A percentile compares a stretch with the other conserved stretches of the same genome.
Evolutionary conservation across 2,888 invertebrate species (phyloP).

Genomic region (Nephrotoma appendiculata): DNA sequence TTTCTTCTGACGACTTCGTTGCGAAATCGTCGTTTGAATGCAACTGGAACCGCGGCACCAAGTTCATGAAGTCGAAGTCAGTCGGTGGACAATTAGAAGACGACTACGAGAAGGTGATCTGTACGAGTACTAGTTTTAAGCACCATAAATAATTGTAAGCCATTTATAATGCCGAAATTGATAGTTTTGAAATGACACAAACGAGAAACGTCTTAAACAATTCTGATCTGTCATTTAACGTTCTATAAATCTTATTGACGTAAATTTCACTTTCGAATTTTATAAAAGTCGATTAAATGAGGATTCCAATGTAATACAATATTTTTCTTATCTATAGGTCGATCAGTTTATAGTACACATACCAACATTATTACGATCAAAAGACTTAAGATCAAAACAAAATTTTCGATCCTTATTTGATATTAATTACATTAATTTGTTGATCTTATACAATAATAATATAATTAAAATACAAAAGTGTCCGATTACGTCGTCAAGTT

Average conservation of each 20-base stretch:
- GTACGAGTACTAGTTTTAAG: too few species aligned
- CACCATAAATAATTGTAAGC: too few species aligned
- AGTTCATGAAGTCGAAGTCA: too few species aligned
- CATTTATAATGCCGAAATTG: not conserved
- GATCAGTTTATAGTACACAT: not conserved
- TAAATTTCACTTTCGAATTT: not conserved
- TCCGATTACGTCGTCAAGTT: not conserved
- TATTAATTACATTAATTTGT: not conserved
- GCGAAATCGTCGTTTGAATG: too few species aligned
- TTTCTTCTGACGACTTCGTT: too few species aligned
- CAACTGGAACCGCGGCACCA: too few species aligned
- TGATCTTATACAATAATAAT: not conserved
- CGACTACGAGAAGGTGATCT: too few species aligned
- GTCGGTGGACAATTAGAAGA: too few species aligned
- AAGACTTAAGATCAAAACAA: not conserved
- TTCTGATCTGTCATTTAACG: not conserved
- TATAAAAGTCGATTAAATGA: not conserved
- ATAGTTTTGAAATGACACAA: not conserved
- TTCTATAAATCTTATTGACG: not conserved
- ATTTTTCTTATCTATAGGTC: not conserved
- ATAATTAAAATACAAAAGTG: not conserved
- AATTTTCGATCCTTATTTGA: not conserved
- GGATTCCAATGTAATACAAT: not conserved
- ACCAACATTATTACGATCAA: not conserved
- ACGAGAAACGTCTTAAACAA: too few species aligned